Evolutionary conservation across 2,113 vertebrate genomes (phyloP).

Genomic region (Orientallactaga bullata): DNA sequence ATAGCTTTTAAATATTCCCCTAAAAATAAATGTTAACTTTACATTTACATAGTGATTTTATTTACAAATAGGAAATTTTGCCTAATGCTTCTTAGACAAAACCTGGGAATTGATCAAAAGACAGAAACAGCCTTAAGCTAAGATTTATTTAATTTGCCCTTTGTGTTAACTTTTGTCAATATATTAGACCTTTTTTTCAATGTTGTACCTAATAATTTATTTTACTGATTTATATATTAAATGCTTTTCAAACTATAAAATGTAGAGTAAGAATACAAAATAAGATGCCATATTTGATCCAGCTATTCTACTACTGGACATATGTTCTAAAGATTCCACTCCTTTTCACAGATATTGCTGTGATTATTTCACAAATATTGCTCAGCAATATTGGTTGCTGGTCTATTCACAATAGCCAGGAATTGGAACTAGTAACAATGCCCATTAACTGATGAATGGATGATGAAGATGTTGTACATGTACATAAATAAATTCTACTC

Average conservation of each 20-base stretch:
- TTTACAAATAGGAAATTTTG: constrained; percentile 8
- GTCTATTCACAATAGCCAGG: too few relatives aligned
- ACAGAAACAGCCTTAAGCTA: neutral
- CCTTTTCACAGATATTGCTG: too few relatives aligned
- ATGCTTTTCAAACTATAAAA: neutral
- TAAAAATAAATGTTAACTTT: neutral
- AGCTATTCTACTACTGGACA: too few relatives aligned
- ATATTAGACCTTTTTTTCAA: too few relatives aligned
- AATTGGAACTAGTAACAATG: too few relatives aligned
- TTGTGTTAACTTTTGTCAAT: neutral
- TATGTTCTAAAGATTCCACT: too few relatives aligned
- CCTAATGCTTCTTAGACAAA: neutral
- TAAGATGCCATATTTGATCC: neutral
- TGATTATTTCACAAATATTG: too few relatives aligned
- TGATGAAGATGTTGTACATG: too few relatives aligned
- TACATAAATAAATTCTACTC: too few relatives aligned
- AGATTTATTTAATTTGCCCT: neutral
- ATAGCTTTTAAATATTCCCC: constrained; percentile 5
- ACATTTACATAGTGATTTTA: neutral
- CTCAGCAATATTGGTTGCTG: too few relatives aligned
- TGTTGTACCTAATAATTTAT: neutral
- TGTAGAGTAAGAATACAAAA: neutral
- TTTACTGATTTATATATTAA: neutral
- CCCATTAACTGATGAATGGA: too few relatives aligned
- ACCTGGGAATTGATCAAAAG: neutral